Evolutionary conservation across 1,140 invertebrate species (phyloP).

Genomic region (Camponotus vicinus): DNA sequence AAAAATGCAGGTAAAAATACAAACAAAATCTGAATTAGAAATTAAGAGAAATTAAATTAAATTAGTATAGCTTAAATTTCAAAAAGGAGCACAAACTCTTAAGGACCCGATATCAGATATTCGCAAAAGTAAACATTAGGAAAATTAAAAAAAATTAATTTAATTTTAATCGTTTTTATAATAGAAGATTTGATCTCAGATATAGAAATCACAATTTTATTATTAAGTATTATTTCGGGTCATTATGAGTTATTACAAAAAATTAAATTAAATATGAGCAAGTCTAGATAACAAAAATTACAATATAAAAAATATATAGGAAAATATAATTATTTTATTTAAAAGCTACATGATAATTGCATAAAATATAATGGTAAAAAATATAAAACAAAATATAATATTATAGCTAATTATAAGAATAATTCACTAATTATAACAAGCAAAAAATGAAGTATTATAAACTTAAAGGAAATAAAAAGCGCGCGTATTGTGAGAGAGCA

Average conservation of each 20-base stretch:
- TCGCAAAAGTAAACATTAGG: slow-evolving; percentile 30
- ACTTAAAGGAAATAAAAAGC: background rate
- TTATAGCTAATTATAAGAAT: background rate
- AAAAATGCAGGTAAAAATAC: slow-evolving; percentile 60
- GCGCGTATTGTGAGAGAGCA: background rate
- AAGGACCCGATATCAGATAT: background rate
- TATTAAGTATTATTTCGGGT: background rate
- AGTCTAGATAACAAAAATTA: slow-evolving; percentile 9
- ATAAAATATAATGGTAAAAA: background rate
- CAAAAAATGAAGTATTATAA: slow-evolving; percentile 12
- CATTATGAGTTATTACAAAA: background rate
- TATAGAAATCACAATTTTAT: background rate
- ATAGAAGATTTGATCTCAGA: background rate
- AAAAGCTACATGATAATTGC: background rate
- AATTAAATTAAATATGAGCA: background rate
- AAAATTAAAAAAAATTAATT: slow-evolving; percentile 24
- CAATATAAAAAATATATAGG: background rate
- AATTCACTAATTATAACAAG: background rate
- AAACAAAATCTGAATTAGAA: slow-evolving; percentile 43
- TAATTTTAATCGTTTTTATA: background rate
- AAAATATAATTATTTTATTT: background rate
- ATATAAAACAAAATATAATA: background rate
- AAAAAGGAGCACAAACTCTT: background rate
- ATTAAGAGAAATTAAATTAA: slow-evolving; percentile 48
- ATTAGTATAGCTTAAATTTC: slow-evolving; percentile 12